These are phyloP conservation scores for Wasmannia auropunctata DNA, from an alignment of 1,140 invertebrate genomes.

Conservation along the genomic window DNA sequence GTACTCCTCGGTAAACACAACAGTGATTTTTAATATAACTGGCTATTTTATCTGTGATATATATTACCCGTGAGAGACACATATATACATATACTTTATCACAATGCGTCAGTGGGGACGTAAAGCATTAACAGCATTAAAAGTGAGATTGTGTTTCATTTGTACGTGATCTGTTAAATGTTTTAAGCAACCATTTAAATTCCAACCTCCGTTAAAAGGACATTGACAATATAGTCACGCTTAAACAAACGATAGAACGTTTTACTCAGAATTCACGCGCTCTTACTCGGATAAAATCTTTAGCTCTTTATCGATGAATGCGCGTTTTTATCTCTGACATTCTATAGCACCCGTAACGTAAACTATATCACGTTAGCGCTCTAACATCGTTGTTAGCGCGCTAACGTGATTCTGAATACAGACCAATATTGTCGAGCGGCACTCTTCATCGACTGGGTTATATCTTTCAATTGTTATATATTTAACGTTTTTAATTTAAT, in stretches of 20 bases:
- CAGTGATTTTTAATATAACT: neutral
- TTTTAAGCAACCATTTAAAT: constrained; percentile 1
- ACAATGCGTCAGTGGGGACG: neutral
- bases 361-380: too few species aligned
- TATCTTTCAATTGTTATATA: neutral
- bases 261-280: neutral
- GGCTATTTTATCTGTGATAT: neutral
- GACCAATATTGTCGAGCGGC: neutral
- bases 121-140: constrained; percentile 1
- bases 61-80: neutral
- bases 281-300: too few species aligned
- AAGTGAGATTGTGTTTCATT: neutral
- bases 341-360: too few species aligned
- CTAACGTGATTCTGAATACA: too few species aligned
- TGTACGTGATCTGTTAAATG: neutral
- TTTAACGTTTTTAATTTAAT: too few species aligned
- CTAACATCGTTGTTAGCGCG: too few species aligned
- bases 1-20: constrained; percentile 1
- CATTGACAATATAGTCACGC: too few species aligned
- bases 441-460: neutral
- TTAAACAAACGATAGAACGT: too few species aligned
- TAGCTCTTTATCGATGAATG: too few species aligned
- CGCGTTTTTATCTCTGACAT: too few species aligned
- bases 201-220: too few species aligned
- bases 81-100: constrained; percentile 4